phyloP scores from a whole-genome alignment of 2,888 invertebrate genomes.

The Callyntrura guangdongensis region DNA sequence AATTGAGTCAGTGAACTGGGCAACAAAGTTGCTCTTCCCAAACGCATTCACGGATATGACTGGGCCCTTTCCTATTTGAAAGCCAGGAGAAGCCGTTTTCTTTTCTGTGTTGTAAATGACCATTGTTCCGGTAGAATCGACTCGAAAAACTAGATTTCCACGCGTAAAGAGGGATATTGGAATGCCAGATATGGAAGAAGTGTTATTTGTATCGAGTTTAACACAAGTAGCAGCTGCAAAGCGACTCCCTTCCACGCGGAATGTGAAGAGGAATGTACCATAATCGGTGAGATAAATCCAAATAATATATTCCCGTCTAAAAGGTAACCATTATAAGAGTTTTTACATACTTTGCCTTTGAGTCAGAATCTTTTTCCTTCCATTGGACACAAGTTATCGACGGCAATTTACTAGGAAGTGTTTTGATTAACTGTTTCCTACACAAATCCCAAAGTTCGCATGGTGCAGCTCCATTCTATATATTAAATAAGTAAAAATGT shows the following conservation, averaged over 20 bases:
- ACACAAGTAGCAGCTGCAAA: slow-evolving; percentile 84
- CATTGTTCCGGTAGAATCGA: slow-evolving; percentile 81
- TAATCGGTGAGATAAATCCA: slow-evolving; percentile 83
- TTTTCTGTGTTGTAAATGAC: slow-evolving; percentile 84
- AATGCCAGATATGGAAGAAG: slow-evolving; percentile 81
- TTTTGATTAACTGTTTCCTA: slow-evolving; percentile 82
- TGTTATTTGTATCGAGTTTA: slow-evolving; percentile 81
- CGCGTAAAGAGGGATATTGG: slow-evolving; percentile 81
- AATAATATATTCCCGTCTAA: slow-evolving; percentile 82
- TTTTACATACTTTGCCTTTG: slow-evolving; percentile 77
- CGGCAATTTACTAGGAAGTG: slow-evolving; percentile 83
- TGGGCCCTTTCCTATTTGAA: slow-evolving; percentile 82
- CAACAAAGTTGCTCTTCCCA: slow-evolving; percentile 78
- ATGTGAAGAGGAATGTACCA: slow-evolving; percentile 83
- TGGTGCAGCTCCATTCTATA: slow-evolving; percentile 83
- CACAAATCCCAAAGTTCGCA: slow-evolving; percentile 84
- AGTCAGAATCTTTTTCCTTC: slow-evolving; percentile 80
- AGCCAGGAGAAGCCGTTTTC: slow-evolving; percentile 84
- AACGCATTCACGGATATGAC: slow-evolving; percentile 77
- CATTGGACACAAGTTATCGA: slow-evolving; percentile 83
- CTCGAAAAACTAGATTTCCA: slow-evolving; percentile 82
- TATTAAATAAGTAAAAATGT: no score
- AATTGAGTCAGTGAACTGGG: slow-evolving; percentile 81
- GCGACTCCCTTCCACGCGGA: slow-evolving; percentile 82
- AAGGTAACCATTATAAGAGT: slow-evolving; percentile 24